Base-by-base conservation (phyloP, 2,113 vertebrate species). In the Sinocyclocheilus anophthalmus region DNA sequence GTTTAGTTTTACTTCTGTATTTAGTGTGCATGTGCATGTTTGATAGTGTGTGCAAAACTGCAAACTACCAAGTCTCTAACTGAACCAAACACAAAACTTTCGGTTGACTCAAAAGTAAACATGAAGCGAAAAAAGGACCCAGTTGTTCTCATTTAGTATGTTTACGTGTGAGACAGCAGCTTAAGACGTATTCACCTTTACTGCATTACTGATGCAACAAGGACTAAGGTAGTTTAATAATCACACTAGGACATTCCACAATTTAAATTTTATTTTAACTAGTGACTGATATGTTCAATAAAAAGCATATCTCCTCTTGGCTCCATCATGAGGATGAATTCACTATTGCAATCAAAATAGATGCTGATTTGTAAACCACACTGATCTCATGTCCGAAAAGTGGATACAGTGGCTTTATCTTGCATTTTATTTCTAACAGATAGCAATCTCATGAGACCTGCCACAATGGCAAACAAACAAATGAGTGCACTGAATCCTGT, bases 401-500 rank as follows among this genome's bases (percentile, higher is more conserved):
- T 42, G 42, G 42, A 42, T 42, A 42, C 42, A 42, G 42, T 8
- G 42, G 42, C 42, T 45, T 45, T 45, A 45, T 45, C 9, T 45
- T 45, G 0, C 9, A 11, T 11, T 11, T 9, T 45, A 3, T 45
- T 45, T 45, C 42, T 45, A 45, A 45, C 42, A 45, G 9, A 45
- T 10, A 2, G 42, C 42, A 45, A 45, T 45, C 42, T 9, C 45
- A 48, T 81, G 87, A 87, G 86, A 80, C 81, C 87, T 87, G 87
- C 83, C 84, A 89, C 90, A 90, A 87, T 87, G 80, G 88, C 88
- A 86, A 91, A 93, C 86, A 88, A 92, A 92, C 92, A 89, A 84
- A 88, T 53, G 7, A 26, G 22, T 84, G 22, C 50, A 90, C 86
- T 72, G 76, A 83, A 61, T 69, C 81, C 33, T 33, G 33, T 76